Evolutionary conservation across 2,797 vertebrate species (phyloP).

Genomic region (Vespertilio murinus): DNA sequence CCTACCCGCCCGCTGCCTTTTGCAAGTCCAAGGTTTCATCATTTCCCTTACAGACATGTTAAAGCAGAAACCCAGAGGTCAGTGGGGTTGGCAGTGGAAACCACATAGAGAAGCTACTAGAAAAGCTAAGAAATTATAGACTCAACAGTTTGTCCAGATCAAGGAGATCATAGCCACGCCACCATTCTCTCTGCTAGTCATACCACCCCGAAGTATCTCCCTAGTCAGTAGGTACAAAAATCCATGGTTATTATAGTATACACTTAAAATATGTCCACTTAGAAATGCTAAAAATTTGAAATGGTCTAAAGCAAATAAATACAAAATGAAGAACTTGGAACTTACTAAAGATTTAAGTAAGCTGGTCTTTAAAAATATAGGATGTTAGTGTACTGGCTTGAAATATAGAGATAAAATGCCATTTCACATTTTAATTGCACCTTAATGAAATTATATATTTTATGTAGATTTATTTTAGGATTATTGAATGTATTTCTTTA

Average conservation of each 20-base stretch:
- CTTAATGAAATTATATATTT: constrained; percentile 50
- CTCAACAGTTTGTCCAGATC: background rate
- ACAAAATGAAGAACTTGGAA: background rate
- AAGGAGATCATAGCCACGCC: background rate
- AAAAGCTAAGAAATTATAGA: background rate
- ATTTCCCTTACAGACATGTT: background rate
- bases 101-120: constrained; percentile 9
- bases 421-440: constrained; percentile 42
- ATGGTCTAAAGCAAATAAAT: background rate
- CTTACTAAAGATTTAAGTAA: background rate
- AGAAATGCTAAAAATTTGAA: constrained; percentile 30
- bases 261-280: constrained; percentile 2
- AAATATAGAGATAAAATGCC: background rate
- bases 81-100: background rate
- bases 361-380: background rate
- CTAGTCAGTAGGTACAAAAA: background rate
- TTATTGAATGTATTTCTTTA: constrained; percentile 24
- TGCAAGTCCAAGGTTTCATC: background rate
- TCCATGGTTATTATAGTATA: background rate
- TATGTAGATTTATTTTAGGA: constrained; percentile 23
- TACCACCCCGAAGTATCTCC: background rate
- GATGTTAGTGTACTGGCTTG: background rate
- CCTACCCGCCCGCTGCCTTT: background rate
- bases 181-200: background rate
- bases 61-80: background rate